These are phyloP conservation scores for Channa argus DNA, from an alignment of 2,113 vertebrate genomes.

Conservation along the genomic window DNA sequence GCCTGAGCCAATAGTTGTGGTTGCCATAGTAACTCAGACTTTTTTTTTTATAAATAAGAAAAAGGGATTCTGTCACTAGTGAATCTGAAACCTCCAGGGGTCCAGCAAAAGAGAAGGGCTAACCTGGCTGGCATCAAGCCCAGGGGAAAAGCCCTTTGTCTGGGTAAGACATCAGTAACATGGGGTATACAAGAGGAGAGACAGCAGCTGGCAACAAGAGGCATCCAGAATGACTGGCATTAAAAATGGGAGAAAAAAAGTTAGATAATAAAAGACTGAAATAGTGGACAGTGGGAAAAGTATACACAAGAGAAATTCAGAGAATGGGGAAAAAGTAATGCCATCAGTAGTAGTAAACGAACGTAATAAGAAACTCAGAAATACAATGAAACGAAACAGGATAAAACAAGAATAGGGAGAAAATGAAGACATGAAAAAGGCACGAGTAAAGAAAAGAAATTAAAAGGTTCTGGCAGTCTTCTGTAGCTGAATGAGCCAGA, in stretches of 20 bases:
- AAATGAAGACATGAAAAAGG: constrained; percentile 31
- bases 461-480: constrained; percentile 34
- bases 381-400: constrained; percentile 5
- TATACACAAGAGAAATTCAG: constrained; percentile 55
- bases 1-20: constrained; percentile 21
- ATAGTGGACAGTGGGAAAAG: constrained; percentile 72
- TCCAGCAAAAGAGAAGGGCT: constrained; percentile 52
- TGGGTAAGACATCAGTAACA: constrained; percentile 67
- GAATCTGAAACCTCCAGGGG: constrained; percentile 67
- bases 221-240: constrained; percentile 64
- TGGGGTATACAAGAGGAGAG: constrained; percentile 45
- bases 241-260: constrained; percentile 34
- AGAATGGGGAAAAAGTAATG: background rate
- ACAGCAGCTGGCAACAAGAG: constrained; percentile 58
- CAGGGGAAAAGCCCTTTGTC: constrained; percentile 71
- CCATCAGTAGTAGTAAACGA: background rate
- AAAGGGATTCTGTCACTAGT: constrained; percentile 54
- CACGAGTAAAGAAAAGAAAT: constrained; percentile 16
- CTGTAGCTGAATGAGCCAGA: constrained; percentile 38
- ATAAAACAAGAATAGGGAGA: background rate
- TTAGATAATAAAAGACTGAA: constrained; percentile 30
- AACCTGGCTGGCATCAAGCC: constrained; percentile 76
- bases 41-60: constrained; percentile 9
- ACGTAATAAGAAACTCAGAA: background rate
- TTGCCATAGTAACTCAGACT: constrained; percentile 36